These are phyloP conservation scores for Prenolepis imparis DNA, from an alignment of 2,888 invertebrate genomes.

Conservation along the genomic window DNA sequence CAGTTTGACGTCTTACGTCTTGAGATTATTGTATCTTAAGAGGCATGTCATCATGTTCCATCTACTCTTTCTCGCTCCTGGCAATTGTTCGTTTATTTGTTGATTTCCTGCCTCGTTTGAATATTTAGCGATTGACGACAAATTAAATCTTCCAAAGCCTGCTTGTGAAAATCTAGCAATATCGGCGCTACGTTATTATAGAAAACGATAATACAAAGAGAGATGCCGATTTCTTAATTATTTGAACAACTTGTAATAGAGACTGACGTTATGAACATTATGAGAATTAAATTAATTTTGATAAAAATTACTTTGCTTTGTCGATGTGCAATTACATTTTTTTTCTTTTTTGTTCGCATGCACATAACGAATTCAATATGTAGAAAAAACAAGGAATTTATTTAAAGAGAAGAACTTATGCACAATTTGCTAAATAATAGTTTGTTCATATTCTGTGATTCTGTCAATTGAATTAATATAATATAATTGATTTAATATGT, in stretches of 20 bases:
- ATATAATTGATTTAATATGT: background rate
- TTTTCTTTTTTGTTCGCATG: background rate
- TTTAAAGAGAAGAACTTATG: background rate
- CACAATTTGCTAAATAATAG: background rate
- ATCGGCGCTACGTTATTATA: background rate
- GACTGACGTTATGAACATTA: background rate
- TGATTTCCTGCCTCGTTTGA: conserved; percentile 25
- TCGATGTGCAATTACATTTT: background rate
- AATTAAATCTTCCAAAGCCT: background rate
- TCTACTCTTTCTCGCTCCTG: conserved; percentile 8
- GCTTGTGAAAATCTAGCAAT: background rate
- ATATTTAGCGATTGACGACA: conserved; percentile 12
- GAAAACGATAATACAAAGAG: background rate
- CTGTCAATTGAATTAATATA: background rate
- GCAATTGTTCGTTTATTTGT: conserved; percentile 27
- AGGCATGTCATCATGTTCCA: background rate
- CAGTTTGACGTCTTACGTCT: background rate
- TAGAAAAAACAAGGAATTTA: background rate
- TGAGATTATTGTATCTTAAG: conserved; percentile 18
- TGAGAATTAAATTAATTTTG: background rate
- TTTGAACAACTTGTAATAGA: background rate
- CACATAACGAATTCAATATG: background rate
- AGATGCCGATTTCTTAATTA: background rate
- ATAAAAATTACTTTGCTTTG: background rate
- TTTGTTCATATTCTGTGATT: background rate